Evolutionary conservation across 2,113 vertebrate genomes (phyloP).

Genomic region (Phalacrocorax aristotelis): DNA sequence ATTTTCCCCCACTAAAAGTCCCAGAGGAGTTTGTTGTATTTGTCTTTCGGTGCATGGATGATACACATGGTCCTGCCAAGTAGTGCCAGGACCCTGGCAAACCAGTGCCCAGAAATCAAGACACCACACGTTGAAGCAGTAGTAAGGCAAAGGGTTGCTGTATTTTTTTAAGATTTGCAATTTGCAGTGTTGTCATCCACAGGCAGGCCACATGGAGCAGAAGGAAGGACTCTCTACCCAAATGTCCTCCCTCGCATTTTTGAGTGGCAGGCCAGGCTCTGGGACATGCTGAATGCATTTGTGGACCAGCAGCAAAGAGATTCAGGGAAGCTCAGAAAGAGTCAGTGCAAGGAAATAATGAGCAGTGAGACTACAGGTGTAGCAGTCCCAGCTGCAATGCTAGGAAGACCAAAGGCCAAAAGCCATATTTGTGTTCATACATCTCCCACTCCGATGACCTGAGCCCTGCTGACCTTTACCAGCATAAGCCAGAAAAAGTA

Average conservation of each 20-base stretch:
- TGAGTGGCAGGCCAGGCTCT: not conserved
- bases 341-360: not conserved
- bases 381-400: not conserved
- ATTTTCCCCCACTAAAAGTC: not conserved
- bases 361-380: not conserved
- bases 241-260: not conserved
- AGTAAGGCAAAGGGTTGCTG: not conserved
- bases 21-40: not conserved
- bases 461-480: not conserved
- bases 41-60: not conserved
- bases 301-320: not conserved
- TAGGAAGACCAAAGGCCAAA: not conserved
- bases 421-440: not conserved
- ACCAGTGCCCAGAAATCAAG: not conserved
- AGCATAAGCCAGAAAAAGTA: not conserved
- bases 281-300: not conserved
- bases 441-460: not conserved
- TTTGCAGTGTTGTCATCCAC: not conserved
- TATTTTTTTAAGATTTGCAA: not conserved
- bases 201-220: not conserved
- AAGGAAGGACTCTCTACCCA: not conserved
- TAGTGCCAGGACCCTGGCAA: not conserved
- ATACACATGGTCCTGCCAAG: not conserved
- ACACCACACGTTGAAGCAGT: not conserved
- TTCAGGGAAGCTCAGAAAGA: not conserved